Percentiles rank a stretch among this genome's conserved stretches.
These are phyloP conservation scores for Actinemys pallida DNA, from an alignment of 2,113 vertebrate species.

Conservation along the genomic window DNA sequence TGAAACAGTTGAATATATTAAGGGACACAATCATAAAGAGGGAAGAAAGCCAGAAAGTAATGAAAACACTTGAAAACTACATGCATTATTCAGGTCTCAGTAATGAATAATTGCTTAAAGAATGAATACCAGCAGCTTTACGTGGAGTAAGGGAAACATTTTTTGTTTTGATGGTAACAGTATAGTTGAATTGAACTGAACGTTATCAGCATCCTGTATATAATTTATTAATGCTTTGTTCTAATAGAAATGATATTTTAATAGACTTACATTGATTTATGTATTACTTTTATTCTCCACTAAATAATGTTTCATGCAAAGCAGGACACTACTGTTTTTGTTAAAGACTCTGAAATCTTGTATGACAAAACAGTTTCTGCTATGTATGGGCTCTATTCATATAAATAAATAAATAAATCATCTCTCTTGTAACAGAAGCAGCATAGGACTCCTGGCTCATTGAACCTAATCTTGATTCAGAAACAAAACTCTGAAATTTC, in stretches of 20 bases:
- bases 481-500: not conserved
- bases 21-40: not conserved
- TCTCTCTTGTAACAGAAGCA: not conserved
- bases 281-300: not conserved
- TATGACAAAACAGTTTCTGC: not conserved
- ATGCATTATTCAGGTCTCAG: not conserved
- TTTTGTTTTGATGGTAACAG: not conserved
- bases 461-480: not conserved
- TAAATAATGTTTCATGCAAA: not conserved
- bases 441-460: not conserved
- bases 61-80: not conserved
- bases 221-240: not conserved
- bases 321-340: slow-evolving; percentile 35
- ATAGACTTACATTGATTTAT: not conserved
- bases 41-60: not conserved
- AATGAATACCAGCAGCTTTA: not conserved
- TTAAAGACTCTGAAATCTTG: not conserved
- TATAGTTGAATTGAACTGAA: not conserved
- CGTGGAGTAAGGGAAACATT: not conserved
- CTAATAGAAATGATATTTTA: not conserved
- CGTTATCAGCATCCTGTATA: not conserved
- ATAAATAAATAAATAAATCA: not conserved
- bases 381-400: not conserved
- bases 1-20: not conserved
- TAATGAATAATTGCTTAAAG: not conserved